Conservation (phyloP, 2,797 vertebrate genomes). For the Enteromius radiatus region DNA sequence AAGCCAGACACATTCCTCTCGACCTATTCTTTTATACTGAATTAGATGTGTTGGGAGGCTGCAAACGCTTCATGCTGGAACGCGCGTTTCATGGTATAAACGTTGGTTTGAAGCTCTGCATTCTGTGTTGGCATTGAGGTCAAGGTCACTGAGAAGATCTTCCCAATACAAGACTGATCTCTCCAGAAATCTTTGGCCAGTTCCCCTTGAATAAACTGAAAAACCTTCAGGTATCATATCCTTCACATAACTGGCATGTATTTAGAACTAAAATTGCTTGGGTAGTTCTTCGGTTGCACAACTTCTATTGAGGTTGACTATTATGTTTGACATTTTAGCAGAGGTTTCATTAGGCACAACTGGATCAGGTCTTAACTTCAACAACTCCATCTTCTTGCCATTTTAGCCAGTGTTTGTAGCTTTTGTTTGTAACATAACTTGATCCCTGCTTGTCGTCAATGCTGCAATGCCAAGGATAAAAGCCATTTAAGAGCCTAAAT, state of each 20-base stretch:
- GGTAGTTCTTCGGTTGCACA: conserved; percentile 4
- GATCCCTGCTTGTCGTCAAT: not conserved
- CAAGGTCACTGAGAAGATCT: not conserved
- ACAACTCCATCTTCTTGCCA: not conserved
- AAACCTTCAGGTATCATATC: not conserved
- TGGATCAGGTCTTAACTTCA: not conserved
- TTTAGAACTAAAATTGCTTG: not conserved
- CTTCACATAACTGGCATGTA: not conserved
- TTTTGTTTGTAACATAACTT: not conserved
- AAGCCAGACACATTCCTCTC: conserved; percentile 4
- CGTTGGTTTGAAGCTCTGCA: not conserved
- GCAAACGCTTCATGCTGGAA: not conserved
- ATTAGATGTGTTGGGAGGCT: not conserved
- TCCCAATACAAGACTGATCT: not conserved
- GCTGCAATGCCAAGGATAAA: not conserved
- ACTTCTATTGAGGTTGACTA: not conserved
- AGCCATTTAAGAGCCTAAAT: conserved; percentile 10
- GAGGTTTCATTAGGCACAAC: conserved; percentile 5
- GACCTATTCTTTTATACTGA: not conserved
- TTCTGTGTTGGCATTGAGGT: not conserved
- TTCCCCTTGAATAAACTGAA: not conserved
- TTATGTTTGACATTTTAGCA: not conserved
- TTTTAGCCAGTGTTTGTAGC: not conserved
- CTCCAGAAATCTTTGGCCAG: not conserved
- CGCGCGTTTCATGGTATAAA: not conserved